phyloP scores from a whole-genome alignment of 2,888 invertebrate genomes.

The Anagyrus pseudococci region DNA sequence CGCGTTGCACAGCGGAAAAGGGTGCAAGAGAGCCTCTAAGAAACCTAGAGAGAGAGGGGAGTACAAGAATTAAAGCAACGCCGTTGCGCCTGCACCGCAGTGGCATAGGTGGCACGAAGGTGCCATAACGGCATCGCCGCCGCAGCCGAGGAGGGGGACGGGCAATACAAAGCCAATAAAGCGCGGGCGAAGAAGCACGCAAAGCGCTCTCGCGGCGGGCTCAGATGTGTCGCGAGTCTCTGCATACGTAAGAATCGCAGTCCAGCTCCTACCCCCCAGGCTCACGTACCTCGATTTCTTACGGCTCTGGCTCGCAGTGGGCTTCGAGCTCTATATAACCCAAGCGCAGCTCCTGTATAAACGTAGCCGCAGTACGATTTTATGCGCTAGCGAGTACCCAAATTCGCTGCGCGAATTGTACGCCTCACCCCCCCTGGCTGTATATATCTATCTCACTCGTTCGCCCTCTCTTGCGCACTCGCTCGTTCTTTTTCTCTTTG shows the following conservation, averaged over 20 bases:
- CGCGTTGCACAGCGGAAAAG: background rate
- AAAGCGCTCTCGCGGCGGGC: slow-evolving; percentile 20
- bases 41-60: slow-evolving; percentile 3
- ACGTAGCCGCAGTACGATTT: slow-evolving; percentile 14
- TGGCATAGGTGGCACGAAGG: slow-evolving; percentile 23
- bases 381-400: background rate
- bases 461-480: too few species aligned
- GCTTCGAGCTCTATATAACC: slow-evolving; percentile 10
- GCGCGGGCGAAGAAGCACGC: slow-evolving; percentile 33
- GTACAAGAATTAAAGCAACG: slow-evolving; percentile 1
- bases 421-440: background rate
- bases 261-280: background rate
- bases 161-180: slow-evolving; percentile 39
- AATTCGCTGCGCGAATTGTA: background rate
- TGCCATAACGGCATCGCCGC: slow-evolving; percentile 34
- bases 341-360: slow-evolving; percentile 2
- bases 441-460: background rate
- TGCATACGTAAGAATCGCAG: slow-evolving; percentile 17
- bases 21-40: background rate
- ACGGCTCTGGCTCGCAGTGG: background rate
- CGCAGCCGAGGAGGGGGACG: background rate
- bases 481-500: too few species aligned
- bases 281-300: slow-evolving; percentile 25
- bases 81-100: too few species aligned
- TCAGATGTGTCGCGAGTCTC: slow-evolving; percentile 20